Evolutionary conservation across 2,888 invertebrate species (phyloP).

Genomic region (Acleris holmiana): DNA sequence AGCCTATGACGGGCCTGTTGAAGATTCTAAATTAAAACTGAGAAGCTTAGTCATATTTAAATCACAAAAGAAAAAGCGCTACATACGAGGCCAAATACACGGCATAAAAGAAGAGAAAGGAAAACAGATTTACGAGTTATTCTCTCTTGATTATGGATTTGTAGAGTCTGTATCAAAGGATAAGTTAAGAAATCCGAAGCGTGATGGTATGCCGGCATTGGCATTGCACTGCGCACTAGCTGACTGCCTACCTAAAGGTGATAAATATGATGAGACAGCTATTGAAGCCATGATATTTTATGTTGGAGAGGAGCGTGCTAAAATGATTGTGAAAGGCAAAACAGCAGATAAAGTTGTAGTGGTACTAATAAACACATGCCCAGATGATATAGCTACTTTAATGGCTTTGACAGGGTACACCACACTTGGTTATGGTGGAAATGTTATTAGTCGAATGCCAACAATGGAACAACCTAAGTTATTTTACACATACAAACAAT

Average conservation of each 20-base stretch:
- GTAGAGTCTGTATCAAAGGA: conserved; percentile 43
- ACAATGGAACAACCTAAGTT: conserved; percentile 32
- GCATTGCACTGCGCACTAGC: conserved; percentile 47
- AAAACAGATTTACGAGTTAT: conserved; percentile 43
- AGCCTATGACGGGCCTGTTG: conserved; percentile 13
- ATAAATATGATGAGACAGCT: conserved; percentile 38
- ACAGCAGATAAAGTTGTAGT: conserved; percentile 42
- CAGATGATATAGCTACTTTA: conserved; percentile 51
- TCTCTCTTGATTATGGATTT: conserved; percentile 50
- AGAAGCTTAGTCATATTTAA: conserved; percentile 39
- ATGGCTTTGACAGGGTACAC: conserved; percentile 45
- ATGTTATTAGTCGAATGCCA: conserved; percentile 35
- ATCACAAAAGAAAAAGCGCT: conserved; percentile 36
- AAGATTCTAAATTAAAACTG: conserved; percentile 10
- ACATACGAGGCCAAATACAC: conserved; percentile 40
- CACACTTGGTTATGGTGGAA: conserved; percentile 40
- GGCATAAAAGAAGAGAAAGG: conserved; percentile 26
- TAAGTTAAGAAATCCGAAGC: conserved; percentile 30
- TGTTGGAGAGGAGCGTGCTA: conserved; percentile 45
- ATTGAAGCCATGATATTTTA: conserved; percentile 48
- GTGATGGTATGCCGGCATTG: conserved; percentile 41
- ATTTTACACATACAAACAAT: conserved; percentile 41
- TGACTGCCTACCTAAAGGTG: conserved; percentile 45
- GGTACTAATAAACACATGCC: conserved; percentile 46
- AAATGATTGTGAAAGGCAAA: conserved; percentile 44